Base-by-base conservation (phyloP, 2,113 vertebrate species). In the Gadus chalcogrammus region DNA sequence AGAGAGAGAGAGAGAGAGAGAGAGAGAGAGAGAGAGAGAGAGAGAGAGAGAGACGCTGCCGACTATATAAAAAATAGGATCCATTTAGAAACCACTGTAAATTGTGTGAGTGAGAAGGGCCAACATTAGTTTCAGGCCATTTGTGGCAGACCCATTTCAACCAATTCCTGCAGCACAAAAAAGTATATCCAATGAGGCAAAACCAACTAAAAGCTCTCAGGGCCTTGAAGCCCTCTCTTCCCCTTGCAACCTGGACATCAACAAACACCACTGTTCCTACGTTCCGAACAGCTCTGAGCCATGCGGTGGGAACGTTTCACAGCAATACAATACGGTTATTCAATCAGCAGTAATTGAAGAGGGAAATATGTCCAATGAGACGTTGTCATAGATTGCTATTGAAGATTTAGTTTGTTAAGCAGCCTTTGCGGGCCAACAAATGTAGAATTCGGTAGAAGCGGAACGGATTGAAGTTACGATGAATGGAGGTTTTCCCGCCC, bases 81-180 rank as follows among this genome's bases (percentile, higher is more conserved):
- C 61, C 75, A 76, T 78, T 74, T 63, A 24, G 72, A 68, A 74
- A 71, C 73, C 70, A 75, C 71, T 84, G 85, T 88, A 84, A 81
- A 84, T 83, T 82, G 82, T 62, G 18, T 5, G 71, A 80, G 76
- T 88, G 83, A 88, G 79, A 77, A 76, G 76, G 86, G 72, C 77
- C 85, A 82, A 84, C 88, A 88, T 90, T 90, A 86, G 88, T 91
- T 85, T 89, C 87, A 87, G 83, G 74, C 82, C 85, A 88, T 91
- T 91, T 88, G 87, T 83, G 85, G 79, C 82, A 84, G 84, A 84
- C 81, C 88, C 84, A 84, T 89, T 84, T 87, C 76, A 70, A 80
- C 78, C 69, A 65, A 76, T 82, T 81, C 84, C 83, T 79, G 75
- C 77, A 81, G 82, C 82, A 84, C 80, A 48, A 48, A 48, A 48